A percentile compares a stretch with the other conserved stretches of the same genome.
Evolutionary conservation across 2,113 vertebrate genomes (phyloP).

Genomic region (Bubo blakistoni): DNA sequence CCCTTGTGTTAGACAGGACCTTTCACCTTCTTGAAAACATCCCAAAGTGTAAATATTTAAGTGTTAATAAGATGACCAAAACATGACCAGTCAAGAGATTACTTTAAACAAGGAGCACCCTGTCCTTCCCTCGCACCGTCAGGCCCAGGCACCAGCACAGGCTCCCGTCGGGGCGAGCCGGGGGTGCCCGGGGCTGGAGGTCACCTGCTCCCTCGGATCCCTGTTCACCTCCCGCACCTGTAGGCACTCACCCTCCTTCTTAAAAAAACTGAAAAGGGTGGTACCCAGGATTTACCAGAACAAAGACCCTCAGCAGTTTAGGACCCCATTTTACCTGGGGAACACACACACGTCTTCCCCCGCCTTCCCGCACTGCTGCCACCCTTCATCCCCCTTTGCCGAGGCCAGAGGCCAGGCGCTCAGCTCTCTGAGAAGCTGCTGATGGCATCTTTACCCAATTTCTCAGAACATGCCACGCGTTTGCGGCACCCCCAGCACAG

Average conservation of each 20-base stretch:
- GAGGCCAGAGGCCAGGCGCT: background rate
- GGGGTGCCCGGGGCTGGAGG: background rate
- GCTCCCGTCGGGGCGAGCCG: fast-evolving
- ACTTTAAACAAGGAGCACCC: background rate
- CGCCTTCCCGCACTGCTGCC: background rate
- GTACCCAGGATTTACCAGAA: background rate
- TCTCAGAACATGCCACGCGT: fast-evolving
- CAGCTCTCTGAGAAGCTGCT: background rate
- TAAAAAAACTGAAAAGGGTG: no score
- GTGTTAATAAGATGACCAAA: background rate
- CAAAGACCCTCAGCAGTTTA: background rate
- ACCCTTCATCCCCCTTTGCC: background rate
- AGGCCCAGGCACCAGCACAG: background rate
- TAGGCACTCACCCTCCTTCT: background rate
- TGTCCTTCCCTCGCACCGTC: fast-evolving
- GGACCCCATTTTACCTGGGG: no score
- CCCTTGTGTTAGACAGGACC: background rate
- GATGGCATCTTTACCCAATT: background rate
- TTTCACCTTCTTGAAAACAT: background rate
- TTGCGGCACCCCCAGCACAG: fast-evolving
- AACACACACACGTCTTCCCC: fast-evolving
- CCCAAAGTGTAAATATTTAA: background rate
- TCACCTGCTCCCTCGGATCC: background rate
- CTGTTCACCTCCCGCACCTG: background rate
- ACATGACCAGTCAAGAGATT: fast-evolving